Evolutionary conservation across 2,888 invertebrate genomes (phyloP), one percentile per base, ranked within the genome.

Genomic region (Cataglyphis rosenhaueri): DNA sequence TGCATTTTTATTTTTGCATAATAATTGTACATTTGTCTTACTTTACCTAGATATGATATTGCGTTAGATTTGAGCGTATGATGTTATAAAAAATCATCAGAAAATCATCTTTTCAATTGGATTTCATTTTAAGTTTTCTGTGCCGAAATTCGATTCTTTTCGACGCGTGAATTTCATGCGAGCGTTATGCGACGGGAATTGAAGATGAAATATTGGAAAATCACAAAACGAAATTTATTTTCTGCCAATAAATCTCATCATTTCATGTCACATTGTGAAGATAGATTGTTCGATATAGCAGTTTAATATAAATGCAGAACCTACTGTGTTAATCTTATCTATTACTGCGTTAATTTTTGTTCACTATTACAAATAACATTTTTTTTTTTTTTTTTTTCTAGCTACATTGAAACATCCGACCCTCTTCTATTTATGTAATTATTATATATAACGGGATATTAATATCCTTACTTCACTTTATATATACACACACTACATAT

Each of bases 181-280:
- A 62, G 73, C 75, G 68, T 75, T 68, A 64, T 55, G 55, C 44
- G 76, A 9, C 29, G 32, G 62, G 65, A 75, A 74, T 62, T 64
- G 75, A 57, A 62, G 57, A 68, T 79, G 71, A 71, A 79, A 79
- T 79, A 79, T 79, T 59, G 70, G 29, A 81, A 83, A 81, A 70
- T 61, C 71, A 32, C 59, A 48, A 44, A 48, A 82, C 62, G 82
- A 84, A 84, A 84, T 82, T 75, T 62, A 84, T 59, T 84, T 82
- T 61, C 48, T 48, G 57, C 81, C 38, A 73, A 73, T 71, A 81
- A 66, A 81, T 81, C 59, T 71, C 71, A 59, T 79, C 57, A 79
- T 79, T 79, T 44, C 41, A 44, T 70, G 78, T 79, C 78, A 71
- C 38, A 71, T 79, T 79, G 71, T 59, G 57, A 79, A 79, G 78